A percentile compares a stretch with the other conserved stretches of the same genome.
Evolutionary conservation across 2,113 vertebrate species (phyloP).

Genomic region (Poicephalus meyeri): DNA sequence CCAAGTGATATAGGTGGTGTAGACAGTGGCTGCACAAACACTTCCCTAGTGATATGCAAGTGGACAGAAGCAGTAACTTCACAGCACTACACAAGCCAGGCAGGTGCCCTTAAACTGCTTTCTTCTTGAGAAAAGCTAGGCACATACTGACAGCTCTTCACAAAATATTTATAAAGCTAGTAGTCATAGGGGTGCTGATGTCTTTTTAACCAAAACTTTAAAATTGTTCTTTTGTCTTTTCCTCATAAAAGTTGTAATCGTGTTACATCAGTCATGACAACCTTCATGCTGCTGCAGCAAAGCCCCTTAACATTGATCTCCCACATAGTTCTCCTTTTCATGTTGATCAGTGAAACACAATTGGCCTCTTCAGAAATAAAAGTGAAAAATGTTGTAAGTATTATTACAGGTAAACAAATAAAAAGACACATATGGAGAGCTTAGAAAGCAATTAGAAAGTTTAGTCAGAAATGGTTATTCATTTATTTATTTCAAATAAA

Average conservation of each 20-base stretch:
- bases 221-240: background rate
- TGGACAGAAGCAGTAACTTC: accelerated
- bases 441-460: background rate
- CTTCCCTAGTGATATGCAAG: accelerated
- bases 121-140: background rate
- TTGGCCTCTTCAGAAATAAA: background rate
- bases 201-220: background rate
- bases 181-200: background rate
- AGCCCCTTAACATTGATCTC: background rate
- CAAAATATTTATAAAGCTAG: background rate
- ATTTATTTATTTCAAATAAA: background rate
- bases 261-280: background rate
- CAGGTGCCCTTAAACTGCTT: background rate
- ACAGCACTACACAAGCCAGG: accelerated
- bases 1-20: accelerated
- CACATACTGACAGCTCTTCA: background rate
- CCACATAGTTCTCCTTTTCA: background rate
- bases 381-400: background rate
- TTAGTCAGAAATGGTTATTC: background rate
- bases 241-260: background rate
- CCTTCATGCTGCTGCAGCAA: background rate
- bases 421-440: background rate
- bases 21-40: background rate
- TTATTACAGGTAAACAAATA: background rate
- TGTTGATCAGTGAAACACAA: background rate